These are phyloP conservation scores for Tipula lateralis DNA, from an alignment of 2,888 invertebrate genomes.

Conservation along the genomic window DNA sequence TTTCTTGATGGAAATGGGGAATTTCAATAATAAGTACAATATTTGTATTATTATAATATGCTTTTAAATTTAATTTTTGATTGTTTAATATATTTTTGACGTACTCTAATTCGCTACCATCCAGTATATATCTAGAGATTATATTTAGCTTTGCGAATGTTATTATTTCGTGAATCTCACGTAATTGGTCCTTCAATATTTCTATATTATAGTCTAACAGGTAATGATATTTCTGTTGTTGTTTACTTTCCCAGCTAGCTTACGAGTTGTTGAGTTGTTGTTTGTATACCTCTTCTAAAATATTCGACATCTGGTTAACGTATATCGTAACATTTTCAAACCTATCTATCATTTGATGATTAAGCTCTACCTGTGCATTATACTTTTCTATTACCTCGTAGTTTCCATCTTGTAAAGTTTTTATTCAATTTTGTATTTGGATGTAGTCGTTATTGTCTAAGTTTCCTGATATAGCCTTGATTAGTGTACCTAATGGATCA, in stretches of 20 bases:
- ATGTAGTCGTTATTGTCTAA: not conserved
- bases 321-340: not conserved
- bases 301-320: not conserved
- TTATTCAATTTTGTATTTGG: not conserved
- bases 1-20: too few species aligned
- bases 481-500: not conserved
- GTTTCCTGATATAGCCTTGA: not conserved
- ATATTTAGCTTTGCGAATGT: too few species aligned
- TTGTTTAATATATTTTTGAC: too few species aligned
- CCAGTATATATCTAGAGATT: too few species aligned
- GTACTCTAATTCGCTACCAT: too few species aligned
- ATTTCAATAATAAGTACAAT: too few species aligned
- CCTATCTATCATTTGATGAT: conserved; percentile 26
- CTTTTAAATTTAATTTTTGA: too few species aligned
- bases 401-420: not conserved
- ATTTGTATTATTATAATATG: too few species aligned
- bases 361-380: not conserved
- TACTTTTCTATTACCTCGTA: not conserved
- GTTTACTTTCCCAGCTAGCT: not conserved
- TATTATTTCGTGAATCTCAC: too few species aligned
- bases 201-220: too few species aligned
- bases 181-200: too few species aligned
- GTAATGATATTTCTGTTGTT: too few species aligned
- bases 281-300: not conserved
- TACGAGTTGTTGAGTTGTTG: not conserved